Base-by-base conservation (phyloP, 2,888 invertebrate species). In the Antitype chi region DNA sequence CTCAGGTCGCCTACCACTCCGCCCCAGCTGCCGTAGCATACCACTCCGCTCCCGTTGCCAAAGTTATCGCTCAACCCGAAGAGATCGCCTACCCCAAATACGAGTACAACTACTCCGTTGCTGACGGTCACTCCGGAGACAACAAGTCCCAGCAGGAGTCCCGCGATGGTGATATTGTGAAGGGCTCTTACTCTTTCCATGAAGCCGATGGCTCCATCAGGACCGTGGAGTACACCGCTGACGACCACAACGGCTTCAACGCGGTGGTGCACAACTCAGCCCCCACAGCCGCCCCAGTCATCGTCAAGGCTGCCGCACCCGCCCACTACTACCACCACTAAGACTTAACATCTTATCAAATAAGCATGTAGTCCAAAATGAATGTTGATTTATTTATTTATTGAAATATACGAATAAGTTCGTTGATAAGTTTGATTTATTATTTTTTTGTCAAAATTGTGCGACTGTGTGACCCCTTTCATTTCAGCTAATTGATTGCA, bases 111-210 rank as follows among this genome's bases (percentile, higher is more conserved):
- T 97, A 97, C 92, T 95, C 96, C 66, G 96, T 97, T 9, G 93
- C 95, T 86, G 97, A 97, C 89, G 94, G 94, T 53, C 95, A 96
- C 92, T 95, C 97, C 88, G 97, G 97, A 67, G 97, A 97, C 93
- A 93, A 94, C 91, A 97, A 97, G 92, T 93, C 94, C 82, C 96
- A 96, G 90, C 95, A 96, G 84, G 97, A 97, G 87, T 85, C 89
- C 83, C 94, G 95, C 78, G 97, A 97, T 78, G 97, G 97, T 71
- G 97, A 97, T 88, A 94, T 93, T 6, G 97, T 97, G 69, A 95
- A 96, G 90, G 97, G 97, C 82, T 94, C 95, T 15, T 96, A 97
- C 93, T 95, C 95, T 25, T 93, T 97, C 85, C 92, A 94, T 77
- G 96, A 97, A 89, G 95, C 97, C 74, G 97, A 97, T 85, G 97